Evolutionary conservation across 2,113 vertebrate genomes (phyloP), one percentile per base, ranked within the genome.

Genomic region (Oncorhynchus keta): DNA sequence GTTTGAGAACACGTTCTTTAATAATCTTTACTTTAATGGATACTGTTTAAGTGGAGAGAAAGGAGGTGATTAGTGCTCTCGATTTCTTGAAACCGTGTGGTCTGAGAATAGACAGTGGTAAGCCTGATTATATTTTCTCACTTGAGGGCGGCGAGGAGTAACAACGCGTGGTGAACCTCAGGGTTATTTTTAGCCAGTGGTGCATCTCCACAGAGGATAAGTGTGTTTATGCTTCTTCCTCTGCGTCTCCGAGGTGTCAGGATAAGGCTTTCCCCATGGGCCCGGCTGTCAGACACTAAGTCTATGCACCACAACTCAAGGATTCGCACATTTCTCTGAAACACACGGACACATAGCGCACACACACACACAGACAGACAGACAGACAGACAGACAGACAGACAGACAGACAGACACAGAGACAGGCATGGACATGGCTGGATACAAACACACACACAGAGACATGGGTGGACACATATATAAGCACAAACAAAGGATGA

Each of bases 361-460:
- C n/a, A 14, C 22, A 71, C 16, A 16, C 35, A 72, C 51, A 64
- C 32, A 35, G 1, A 35, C 5, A 73, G 69, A 78, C 72, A 74
- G 55, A 77, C 45, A 76, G 0, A 39, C 35, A 39, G 2, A 39
- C 35, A 39, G 7, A 39, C 30, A 32, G 3, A 32, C 30, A 5
- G 3, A 32, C 32, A 6, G 3, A 32, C 7, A 1, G 5, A 45
- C 51, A 28, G 0, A 49, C 49, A 62, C n/a, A 28, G 13, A 71
- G 3, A 51, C 35, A 72, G 11, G 26, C 55, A 48, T 35, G 32
- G 5, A 35, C 32, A 35, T 35, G 32, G 32, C 32, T 35, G 32
- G 32, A 35, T 6, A 35, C 5, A 6, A 6, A 35, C 32, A 35
- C 32, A 35, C 32, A 39, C 1, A 11, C 9, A 45, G 0, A 11